A percentile compares a stretch with the other conserved stretches of the same genome.
Evolutionary conservation across 1,140 invertebrate genomes (phyloP).

Genomic region (Trichoplusia ni): DNA sequence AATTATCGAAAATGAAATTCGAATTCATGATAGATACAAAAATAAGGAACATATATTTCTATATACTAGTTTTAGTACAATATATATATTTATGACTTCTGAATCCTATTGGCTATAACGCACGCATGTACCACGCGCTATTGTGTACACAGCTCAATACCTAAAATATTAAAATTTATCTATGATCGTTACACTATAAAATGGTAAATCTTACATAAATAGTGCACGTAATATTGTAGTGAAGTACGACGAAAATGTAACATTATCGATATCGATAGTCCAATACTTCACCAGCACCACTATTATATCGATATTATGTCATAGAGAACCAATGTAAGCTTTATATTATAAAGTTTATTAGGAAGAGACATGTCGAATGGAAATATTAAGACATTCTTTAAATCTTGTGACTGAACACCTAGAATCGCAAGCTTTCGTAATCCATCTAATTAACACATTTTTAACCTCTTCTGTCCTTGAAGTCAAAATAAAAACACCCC

Average conservation of each 20-base stretch:
- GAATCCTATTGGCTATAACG: background rate
- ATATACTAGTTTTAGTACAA: background rate
- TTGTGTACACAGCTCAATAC: constrained; percentile 14
- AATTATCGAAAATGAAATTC: background rate
- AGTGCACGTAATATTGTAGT: constrained; percentile 23
- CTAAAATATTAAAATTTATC: constrained; percentile 11
- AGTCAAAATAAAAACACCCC: too few relatives aligned
- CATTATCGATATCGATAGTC: constrained; percentile 3
- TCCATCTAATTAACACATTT: too few relatives aligned
- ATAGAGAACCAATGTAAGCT: constrained; percentile 18
- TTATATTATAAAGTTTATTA: background rate
- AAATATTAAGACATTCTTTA: background rate
- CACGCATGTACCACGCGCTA: background rate
- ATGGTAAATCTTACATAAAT: constrained; percentile 26
- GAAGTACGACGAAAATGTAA: constrained; percentile 17
- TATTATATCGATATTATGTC: constrained; percentile 8
- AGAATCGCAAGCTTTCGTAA: too few relatives aligned
- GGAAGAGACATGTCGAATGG: constrained; percentile 1
- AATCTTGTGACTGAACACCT: background rate
- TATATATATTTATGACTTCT: background rate
- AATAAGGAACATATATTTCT: background rate
- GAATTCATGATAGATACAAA: background rate
- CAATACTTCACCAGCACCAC: constrained; percentile 20
- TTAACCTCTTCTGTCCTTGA: too few relatives aligned
- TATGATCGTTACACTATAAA: constrained; percentile 21